Conservation (phyloP, 1,140 invertebrate species). For the Penaeus indicus region DNA sequence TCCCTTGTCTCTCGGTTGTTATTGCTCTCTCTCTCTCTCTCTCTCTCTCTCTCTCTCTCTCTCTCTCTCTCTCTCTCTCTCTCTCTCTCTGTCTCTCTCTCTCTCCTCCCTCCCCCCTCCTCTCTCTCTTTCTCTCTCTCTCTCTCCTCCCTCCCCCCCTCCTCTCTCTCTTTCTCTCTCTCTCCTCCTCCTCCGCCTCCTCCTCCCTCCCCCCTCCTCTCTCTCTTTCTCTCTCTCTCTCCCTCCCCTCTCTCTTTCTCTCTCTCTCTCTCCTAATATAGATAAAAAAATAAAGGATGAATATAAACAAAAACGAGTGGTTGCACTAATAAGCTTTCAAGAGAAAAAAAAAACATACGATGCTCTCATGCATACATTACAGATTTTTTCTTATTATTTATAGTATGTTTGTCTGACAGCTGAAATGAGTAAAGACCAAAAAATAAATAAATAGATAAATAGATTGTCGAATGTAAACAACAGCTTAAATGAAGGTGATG, state of each 20-base stretch:
- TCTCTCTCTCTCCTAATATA: neutral
- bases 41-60: neutral
- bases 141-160: neutral
- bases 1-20: neutral
- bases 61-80: neutral
- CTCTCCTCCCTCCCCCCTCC: neutral
- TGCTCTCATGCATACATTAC: no score
- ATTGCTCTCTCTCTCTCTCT: neutral
- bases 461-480: no score
- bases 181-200: neutral
- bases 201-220: neutral
- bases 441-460: no score
- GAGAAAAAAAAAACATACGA: neutral
- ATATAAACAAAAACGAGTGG: neutral
- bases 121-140: conserved; percentile 1
- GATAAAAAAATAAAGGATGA: neutral
- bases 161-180: neutral
- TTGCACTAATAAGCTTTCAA: neutral
- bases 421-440: no score
- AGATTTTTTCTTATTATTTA: no score
- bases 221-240: conserved; percentile 1
- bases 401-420: no score
- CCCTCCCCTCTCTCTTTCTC: neutral
- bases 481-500: no score
- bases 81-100: neutral